Evolutionary conservation across 2,797 vertebrate species (phyloP).

Genomic region (Kryptolebias ocellatus): DNA sequence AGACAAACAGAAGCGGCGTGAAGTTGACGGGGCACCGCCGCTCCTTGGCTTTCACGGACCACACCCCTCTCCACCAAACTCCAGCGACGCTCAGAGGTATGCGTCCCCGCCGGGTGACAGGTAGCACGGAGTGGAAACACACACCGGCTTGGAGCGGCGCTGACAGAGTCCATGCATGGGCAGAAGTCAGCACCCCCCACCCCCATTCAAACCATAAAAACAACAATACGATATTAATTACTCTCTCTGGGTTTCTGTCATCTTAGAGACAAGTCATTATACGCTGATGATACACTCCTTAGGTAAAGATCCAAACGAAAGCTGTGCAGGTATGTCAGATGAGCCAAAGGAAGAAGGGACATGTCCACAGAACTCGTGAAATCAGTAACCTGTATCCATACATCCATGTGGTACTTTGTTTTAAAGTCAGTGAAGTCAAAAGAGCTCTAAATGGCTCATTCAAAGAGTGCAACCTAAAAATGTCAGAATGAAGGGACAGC

Average conservation of each 20-base stretch:
- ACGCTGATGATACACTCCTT: conserved; percentile 29
- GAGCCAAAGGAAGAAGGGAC: conserved; percentile 1
- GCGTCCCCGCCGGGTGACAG: conserved; percentile 2
- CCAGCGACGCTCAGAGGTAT: background rate
- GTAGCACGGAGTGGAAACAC: conserved; percentile 11
- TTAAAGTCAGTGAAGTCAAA: too few relatives aligned
- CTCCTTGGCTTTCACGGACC: conserved; percentile 34
- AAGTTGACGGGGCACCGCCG: conserved; percentile 40
- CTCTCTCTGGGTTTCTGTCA: fast-evolving
- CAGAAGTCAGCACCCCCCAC: background rate
- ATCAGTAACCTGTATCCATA: background rate
- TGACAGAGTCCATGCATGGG: background rate
- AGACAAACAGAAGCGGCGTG: conserved; percentile 20
- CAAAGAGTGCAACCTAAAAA: too few relatives aligned
- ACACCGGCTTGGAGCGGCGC: conserved; percentile 10
- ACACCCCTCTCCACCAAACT: conserved; percentile 8
- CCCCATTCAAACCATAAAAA: conserved; percentile 7
- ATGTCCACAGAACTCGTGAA: too few relatives aligned
- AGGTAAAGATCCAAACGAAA: conserved; percentile 29
- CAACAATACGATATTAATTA: background rate
- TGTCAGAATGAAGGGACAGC: background rate
- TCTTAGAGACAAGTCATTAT: conserved; percentile 19
- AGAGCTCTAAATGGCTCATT: too few relatives aligned
- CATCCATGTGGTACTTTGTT: too few relatives aligned
- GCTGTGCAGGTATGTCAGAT: background rate